Percentiles rank a stretch among this genome's conserved stretches.
phyloP scores from a whole-genome alignment of 2,888 invertebrate species.

The Hanleya hanleyi region DNA sequence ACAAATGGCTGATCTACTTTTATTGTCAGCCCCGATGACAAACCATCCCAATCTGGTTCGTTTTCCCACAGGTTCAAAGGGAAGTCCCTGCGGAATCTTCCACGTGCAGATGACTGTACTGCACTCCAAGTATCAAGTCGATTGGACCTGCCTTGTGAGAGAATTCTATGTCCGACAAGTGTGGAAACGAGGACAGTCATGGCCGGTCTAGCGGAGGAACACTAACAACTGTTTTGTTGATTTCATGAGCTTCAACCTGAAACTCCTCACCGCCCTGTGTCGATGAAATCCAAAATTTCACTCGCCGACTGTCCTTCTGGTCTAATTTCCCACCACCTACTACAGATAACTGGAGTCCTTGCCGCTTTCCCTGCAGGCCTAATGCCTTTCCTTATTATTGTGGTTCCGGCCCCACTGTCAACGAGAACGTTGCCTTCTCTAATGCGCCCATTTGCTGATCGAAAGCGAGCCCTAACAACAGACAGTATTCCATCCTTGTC shows the following conservation, averaged over 20 bases:
- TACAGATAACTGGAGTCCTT: slow-evolving; percentile 1
- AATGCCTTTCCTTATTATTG: slow-evolving; percentile 15
- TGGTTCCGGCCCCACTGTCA: slow-evolving; percentile 16
- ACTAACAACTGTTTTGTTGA: no score
- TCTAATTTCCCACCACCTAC: not conserved
- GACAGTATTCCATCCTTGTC: slow-evolving; percentile 14
- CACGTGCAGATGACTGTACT: no score
- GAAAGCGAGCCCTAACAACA: slow-evolving; percentile 15
- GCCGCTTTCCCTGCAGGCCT: slow-evolving; percentile 15
- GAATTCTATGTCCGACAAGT: no score
- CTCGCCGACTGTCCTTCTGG: slow-evolving; percentile 4
- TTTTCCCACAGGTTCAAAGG: no score
- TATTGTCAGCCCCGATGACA: slow-evolving; percentile 15
- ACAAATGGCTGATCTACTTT: no score
- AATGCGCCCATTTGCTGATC: no score
- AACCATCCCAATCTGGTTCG: slow-evolving; percentile 16
- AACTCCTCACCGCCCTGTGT: slow-evolving; percentile 13
- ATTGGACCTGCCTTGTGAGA: slow-evolving; percentile 18
- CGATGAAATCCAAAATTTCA: slow-evolving; percentile 4
- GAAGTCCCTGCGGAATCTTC: no score
- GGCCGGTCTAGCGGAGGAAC: no score
- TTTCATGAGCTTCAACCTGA: slow-evolving; percentile 16
- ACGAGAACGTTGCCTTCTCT: no score
- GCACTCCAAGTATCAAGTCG: no score
- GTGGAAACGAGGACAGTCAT: no score